A percentile compares a stretch with the other conserved stretches of the same genome.
Conservation (phyloP, 2,797 vertebrate genomes). For the Carcharodon carcharias region DNA sequence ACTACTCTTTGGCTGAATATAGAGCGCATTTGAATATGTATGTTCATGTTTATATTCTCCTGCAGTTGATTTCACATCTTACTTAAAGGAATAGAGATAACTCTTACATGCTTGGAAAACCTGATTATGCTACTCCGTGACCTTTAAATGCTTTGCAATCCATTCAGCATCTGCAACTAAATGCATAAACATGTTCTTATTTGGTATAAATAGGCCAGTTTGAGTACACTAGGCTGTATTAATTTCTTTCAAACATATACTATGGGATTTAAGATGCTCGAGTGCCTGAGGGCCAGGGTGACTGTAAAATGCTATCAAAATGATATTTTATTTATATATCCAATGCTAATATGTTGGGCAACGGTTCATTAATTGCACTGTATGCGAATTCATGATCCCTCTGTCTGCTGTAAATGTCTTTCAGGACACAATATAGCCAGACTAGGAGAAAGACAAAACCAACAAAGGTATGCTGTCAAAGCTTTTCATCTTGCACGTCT, state of each 20-base stretch:
- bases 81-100: neutral
- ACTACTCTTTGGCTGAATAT: neutral
- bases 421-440: neutral
- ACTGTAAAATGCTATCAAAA: neutral
- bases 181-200: conserved; percentile 19
- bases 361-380: neutral
- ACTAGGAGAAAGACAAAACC: neutral
- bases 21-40: neutral
- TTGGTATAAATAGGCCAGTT: neutral
- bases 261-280: neutral
- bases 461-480: too few species aligned
- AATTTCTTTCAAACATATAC: neutral
- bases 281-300: neutral
- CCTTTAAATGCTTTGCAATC: neutral
- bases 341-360: neutral
- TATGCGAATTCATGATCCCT: neutral
- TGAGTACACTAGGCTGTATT: neutral
- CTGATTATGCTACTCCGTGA: neutral
- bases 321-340: neutral
- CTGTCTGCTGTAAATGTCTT: neutral
- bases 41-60: neutral
- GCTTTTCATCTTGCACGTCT: too few species aligned
- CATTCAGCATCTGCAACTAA: neutral
- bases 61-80: neutral
- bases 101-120: neutral